Percentiles rank a stretch among this genome's conserved stretches.
Conservation (phyloP, 2,888 invertebrate species). For the Caenorhabditis afra region DNA sequence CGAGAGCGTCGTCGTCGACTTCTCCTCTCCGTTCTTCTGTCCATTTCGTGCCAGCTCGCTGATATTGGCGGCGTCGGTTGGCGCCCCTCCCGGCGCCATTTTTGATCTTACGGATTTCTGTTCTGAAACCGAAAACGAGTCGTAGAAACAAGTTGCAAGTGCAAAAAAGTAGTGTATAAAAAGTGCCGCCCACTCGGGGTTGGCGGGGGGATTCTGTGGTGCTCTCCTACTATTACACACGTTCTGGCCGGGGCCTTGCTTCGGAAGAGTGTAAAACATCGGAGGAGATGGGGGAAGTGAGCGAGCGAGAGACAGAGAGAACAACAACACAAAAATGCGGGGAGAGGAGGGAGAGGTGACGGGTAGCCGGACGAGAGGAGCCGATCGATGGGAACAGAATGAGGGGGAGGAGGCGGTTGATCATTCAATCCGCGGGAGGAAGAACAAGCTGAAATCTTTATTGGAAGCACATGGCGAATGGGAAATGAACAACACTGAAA, state of each 20-base stretch:
- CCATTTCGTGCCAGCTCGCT: conserved; percentile 27
- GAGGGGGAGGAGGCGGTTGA: conserved; percentile 20
- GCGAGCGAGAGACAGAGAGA: conserved; percentile 34
- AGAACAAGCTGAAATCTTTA: neutral
- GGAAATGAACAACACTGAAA: neutral
- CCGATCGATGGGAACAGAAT: conserved; percentile 40
- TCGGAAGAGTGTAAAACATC: conserved; percentile 55
- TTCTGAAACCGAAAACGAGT: conserved; percentile 10
- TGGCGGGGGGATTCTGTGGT: conserved; percentile 36
- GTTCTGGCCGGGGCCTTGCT: conserved; percentile 39
- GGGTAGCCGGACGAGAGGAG: conserved; percentile 20
- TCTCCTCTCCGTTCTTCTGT: conserved; percentile 21
- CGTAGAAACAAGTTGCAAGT: conserved; percentile 23
- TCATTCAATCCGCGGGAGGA: conserved; percentile 18
- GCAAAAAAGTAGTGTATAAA: conserved; percentile 54
- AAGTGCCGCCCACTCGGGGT: conserved; percentile 52
- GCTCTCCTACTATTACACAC: conserved; percentile 60
- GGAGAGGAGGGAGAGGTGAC: conserved; percentile 33
- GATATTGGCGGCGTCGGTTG: conserved; percentile 42
- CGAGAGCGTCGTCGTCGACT: conserved; percentile 87
- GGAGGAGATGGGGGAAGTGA: conserved; percentile 21
- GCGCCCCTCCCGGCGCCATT: conserved; percentile 64
- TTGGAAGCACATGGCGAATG: neutral
- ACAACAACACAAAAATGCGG: conserved; percentile 49
- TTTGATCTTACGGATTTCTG: neutral